Evolutionary conservation across 1,140 invertebrate species (phyloP), one percentile per base, ranked within the genome.

Genomic region (Neodiprion pinetum): DNA sequence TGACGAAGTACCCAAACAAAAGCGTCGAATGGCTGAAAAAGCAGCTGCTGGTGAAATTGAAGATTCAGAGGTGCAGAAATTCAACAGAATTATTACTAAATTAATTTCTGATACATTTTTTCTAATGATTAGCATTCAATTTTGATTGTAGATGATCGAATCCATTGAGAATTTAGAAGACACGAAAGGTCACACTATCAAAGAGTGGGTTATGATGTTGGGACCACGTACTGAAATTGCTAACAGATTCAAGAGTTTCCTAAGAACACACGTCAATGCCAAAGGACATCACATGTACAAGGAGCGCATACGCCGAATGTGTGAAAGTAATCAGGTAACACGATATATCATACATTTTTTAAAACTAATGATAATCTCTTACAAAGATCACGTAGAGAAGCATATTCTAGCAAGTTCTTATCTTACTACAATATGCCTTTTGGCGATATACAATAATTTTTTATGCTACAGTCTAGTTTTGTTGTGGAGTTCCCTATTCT

Each of bases 141-240:
- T 73, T 12, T 72, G 9, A 23, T 80, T 87, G 75, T 76, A 94
- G 91, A 94, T 95, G 93, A 94, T 98, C 73, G 98, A 99, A 89
- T 98, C 96, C 61, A 98, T 99, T 80, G 98, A 99, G 84, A 99
- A 99, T 88, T 89, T 99, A 9, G 98, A 99, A 88, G 98, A 99
- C 82, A 96, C 95, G 0, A 97, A 97, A 86, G 96, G 96, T 7
- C 93, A 98, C 82, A 92, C 94, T 2, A 93, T 97, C 0, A 94
- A 96, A 80, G 98, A 99, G 82, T 99, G 98, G 97, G 97, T 99
- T 1, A 92, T 94, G 71, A 97, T 99, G 95, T 88, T 98, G 69
- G 98, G 96, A n/a, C 97, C 98, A 0, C 91, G 94, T 69, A 98
- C 95, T 11, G 98, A 99, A 91, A 99, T 99, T 81, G 94, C 95